phyloP scores from a whole-genome alignment of 1,140 invertebrate genomes.

The Alviniconcha marisindica region DNA sequence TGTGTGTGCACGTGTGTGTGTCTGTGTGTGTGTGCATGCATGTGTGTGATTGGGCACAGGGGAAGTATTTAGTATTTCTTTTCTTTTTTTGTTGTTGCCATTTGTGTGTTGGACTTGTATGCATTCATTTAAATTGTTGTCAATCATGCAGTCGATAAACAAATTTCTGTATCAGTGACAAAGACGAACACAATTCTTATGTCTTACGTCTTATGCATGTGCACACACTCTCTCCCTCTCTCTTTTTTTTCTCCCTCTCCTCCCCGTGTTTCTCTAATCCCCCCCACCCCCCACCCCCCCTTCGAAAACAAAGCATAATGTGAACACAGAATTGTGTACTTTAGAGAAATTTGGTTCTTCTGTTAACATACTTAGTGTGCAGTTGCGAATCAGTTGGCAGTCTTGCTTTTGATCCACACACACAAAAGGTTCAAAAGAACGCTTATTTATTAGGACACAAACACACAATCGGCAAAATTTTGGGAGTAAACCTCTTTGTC shows the following conservation, averaged over 20 bases:
- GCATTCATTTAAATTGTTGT: not conserved
- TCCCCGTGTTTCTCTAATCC: not conserved
- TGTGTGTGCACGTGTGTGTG: not conserved
- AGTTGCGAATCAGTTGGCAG: no score
- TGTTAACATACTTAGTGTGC: no score
- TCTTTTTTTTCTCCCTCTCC: conserved; percentile 11
- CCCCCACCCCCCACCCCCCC: not conserved
- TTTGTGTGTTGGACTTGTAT: not conserved
- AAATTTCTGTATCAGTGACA: not conserved
- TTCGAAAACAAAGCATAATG: no score
- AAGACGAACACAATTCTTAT: not conserved
- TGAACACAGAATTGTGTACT: no score
- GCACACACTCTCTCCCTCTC: not conserved
- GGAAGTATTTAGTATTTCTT: not conserved
- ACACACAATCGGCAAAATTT: no score
- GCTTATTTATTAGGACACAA: no score
- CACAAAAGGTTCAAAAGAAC: no score
- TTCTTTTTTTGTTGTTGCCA: not conserved
- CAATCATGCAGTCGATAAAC: not conserved
- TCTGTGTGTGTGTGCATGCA: not conserved
- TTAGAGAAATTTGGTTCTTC: no score
- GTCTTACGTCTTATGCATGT: not conserved
- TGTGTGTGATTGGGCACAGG: not conserved
- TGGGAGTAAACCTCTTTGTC: no score
- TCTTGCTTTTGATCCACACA: no score